Conservation (phyloP, 2,888 invertebrate species). For the Archaeoteleia sp. region DNA sequence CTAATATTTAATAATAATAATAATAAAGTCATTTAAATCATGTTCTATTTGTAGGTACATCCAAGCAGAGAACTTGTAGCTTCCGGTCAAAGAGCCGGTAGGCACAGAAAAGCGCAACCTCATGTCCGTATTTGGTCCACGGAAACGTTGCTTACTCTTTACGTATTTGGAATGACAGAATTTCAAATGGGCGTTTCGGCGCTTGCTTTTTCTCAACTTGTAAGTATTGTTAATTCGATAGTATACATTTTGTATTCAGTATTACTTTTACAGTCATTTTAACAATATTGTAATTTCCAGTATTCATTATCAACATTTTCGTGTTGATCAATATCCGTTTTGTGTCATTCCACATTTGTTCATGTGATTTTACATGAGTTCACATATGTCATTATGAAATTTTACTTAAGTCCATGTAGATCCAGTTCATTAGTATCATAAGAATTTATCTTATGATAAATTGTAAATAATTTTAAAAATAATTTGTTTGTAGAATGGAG, state of each 20-base stretch:
- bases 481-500: slow-evolving; percentile 82
- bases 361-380: too few species aligned
- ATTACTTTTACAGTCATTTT: too few species aligned
- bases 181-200: slow-evolving; percentile 91
- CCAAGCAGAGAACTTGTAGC: slow-evolving; percentile 92
- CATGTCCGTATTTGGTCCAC: slow-evolving; percentile 96
- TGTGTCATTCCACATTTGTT: too few species aligned
- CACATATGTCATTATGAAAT: too few species aligned
- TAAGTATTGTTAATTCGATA: slow-evolving; percentile 70
- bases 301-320: too few species aligned
- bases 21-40: too few species aligned
- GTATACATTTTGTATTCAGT: too few species aligned
- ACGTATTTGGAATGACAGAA: slow-evolving; percentile 94
- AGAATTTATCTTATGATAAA: slow-evolving; percentile 53
- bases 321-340: too few species aligned
- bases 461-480: slow-evolving; percentile 56
- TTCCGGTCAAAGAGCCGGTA: slow-evolving; percentile 90
- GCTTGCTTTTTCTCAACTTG: slow-evolving; percentile 91
- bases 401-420: too few species aligned
- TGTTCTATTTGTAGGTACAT: slow-evolving; percentile 78
- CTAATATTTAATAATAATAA: too few species aligned
- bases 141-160: slow-evolving; percentile 89
- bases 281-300: not conserved
- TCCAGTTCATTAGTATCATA: too few species aligned
- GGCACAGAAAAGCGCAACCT: slow-evolving; percentile 89